These are phyloP conservation scores for Styela clava DNA, from an alignment of 23 tunicate species.

Conservation along the genomic window DNA sequence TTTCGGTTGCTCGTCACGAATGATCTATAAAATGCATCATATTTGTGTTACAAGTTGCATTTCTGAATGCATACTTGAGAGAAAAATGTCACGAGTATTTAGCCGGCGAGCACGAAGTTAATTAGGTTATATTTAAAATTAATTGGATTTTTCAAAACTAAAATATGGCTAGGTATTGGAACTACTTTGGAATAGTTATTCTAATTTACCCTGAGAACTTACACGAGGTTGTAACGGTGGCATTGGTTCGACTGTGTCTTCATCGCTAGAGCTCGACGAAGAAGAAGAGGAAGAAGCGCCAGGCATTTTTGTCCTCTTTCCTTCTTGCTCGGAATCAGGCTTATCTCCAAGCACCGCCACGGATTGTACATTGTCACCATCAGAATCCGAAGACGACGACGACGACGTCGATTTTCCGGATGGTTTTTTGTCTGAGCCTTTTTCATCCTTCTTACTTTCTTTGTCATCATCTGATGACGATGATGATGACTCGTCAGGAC, in stretches of 20 bases:
- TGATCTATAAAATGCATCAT: background rate
- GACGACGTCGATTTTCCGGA: background rate
- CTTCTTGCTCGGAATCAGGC: background rate
- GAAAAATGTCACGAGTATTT: too few species aligned
- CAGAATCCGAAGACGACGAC: background rate
- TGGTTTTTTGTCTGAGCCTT: background rate
- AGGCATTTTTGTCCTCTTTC: background rate
- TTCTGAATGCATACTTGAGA: background rate
- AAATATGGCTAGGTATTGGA: too few species aligned
- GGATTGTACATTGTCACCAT: background rate
- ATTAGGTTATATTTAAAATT: too few species aligned
- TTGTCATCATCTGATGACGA: background rate
- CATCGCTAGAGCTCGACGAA: constrained; percentile 1
- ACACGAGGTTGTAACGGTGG: constrained; percentile 4
- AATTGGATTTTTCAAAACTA: too few species aligned
- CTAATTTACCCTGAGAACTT: too few species aligned
- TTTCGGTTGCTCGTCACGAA: background rate
- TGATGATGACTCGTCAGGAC: background rate
- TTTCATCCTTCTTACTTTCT: background rate
- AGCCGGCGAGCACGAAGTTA: too few species aligned
- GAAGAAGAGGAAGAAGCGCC: constrained; percentile 14
- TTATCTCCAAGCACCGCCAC: background rate
- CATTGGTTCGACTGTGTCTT: constrained; percentile 12
- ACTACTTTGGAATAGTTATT: too few species aligned
- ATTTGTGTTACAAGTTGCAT: background rate